These are phyloP conservation scores for Drosophila neocordata DNA, from an alignment of 1,140 invertebrate genomes.

Conservation along the genomic window DNA sequence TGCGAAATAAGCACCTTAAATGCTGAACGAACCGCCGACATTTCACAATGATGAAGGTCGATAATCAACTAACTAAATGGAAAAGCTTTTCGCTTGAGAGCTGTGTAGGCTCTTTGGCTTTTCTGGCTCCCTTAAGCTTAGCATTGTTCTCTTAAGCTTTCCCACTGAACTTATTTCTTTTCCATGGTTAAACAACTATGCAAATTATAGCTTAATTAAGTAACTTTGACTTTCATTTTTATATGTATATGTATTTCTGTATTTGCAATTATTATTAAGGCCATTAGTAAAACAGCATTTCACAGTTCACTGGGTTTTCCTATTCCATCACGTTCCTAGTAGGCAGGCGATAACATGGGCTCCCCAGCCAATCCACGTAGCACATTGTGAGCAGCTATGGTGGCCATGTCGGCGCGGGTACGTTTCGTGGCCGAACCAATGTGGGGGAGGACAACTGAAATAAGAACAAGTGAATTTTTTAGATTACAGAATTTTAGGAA, in stretches of 20 bases:
- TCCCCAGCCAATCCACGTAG: slow-evolving; percentile 88
- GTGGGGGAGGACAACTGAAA: slow-evolving; percentile 90
- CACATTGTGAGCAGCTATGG: slow-evolving; percentile 91
- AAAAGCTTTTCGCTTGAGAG: slow-evolving; percentile 41
- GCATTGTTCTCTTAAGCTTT: slow-evolving; percentile 21
- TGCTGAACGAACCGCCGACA: slow-evolving; percentile 28
- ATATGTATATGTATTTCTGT: slow-evolving; percentile 5
- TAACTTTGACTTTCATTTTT: slow-evolving; percentile 15
- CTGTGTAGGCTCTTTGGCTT: not conserved
- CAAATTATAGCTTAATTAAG: slow-evolving; percentile 6
- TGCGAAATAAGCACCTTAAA: slow-evolving; percentile 83
- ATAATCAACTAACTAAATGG: slow-evolving; percentile 32
- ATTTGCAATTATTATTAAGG: slow-evolving; percentile 20
- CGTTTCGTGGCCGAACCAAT: slow-evolving; percentile 92
- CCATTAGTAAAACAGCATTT: slow-evolving; percentile 26
- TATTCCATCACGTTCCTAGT: slow-evolving; percentile 43
- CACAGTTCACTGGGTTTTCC: slow-evolving; percentile 17
- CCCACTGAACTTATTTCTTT: not conserved
- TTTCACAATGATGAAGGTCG: slow-evolving; percentile 2
- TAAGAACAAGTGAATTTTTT: slow-evolving; percentile 32
- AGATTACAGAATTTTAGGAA: slow-evolving; percentile 17
- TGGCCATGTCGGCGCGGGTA: slow-evolving; percentile 91
- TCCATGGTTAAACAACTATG: slow-evolving; percentile 20
- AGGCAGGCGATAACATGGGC: slow-evolving; percentile 86
- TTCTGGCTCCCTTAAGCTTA: slow-evolving; percentile 7